Conservation (phyloP, 92 coral and sea anemone genomes). For the Isaurus tuberculatus region DNA sequence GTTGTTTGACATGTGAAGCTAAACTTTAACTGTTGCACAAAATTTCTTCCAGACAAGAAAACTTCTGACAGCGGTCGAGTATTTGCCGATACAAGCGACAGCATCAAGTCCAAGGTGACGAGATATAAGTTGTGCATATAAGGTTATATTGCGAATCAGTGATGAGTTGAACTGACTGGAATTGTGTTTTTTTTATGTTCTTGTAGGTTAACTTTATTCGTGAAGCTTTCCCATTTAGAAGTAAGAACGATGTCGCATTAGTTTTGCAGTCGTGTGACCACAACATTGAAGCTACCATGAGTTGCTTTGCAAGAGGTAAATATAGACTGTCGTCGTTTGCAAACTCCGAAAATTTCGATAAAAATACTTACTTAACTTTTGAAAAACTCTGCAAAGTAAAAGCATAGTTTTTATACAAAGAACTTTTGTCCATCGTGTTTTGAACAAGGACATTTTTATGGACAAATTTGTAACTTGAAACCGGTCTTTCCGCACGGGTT, state of each 20-base stretch:
- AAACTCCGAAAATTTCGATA: too few species aligned
- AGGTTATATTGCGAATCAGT: slow-evolving; percentile 34
- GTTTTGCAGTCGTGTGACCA: slow-evolving; percentile 94
- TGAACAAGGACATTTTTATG: slow-evolving; percentile 32
- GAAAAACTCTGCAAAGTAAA: neutral
- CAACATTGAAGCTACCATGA: slow-evolving; percentile 87
- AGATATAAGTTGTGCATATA: slow-evolving; percentile 56
- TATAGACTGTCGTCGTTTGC: slow-evolving; percentile 8
- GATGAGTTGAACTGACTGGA: slow-evolving; percentile 32
- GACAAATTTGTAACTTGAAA: slow-evolving; percentile 41
- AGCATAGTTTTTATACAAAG: slow-evolving; percentile 19
- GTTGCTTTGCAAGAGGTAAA: slow-evolving; percentile 81
- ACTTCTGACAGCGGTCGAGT: slow-evolving; percentile 73
- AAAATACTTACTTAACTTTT: slow-evolving; percentile 11
- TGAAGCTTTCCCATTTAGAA: slow-evolving; percentile 85
- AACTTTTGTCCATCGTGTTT: slow-evolving; percentile 30
- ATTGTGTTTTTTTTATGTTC: slow-evolving; percentile 21
- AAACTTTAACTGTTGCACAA: neutral
- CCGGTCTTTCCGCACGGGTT: slow-evolving; percentile 41
- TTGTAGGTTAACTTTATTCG: slow-evolving; percentile 79
- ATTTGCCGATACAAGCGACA: slow-evolving; percentile 69
- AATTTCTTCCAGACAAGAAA: slow-evolving; percentile 62
- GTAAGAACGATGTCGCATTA: slow-evolving; percentile 88
- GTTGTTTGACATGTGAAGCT: neutral
- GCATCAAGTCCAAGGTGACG: slow-evolving; percentile 65